Percentiles rank a stretch among this genome's conserved stretches.
These are phyloP conservation scores for Dryadula phaetusa DNA, from an alignment of 2,888 invertebrate species.

Conservation along the genomic window DNA sequence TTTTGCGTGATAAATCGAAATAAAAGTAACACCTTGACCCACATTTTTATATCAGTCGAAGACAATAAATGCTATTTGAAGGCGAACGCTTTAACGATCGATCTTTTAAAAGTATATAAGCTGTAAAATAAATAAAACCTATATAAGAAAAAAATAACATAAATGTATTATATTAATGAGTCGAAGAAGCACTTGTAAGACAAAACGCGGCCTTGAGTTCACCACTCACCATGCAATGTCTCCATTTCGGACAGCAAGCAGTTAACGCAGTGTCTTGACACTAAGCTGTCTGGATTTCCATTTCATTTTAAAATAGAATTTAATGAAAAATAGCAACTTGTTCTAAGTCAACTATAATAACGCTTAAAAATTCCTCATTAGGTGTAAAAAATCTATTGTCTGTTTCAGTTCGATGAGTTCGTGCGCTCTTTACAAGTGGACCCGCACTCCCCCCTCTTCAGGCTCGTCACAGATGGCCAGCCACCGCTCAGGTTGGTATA, in stretches of 20 bases:
- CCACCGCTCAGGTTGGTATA: conserved; percentile 83
- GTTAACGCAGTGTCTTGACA: too few species aligned
- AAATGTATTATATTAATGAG: too few species aligned
- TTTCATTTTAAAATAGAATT: background rate
- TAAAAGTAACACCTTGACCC: background rate
- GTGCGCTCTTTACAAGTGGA: conserved; percentile 88
- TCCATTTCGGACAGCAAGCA: too few species aligned
- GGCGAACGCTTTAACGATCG: too few species aligned
- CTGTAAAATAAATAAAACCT: too few species aligned
- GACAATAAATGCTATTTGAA: background rate
- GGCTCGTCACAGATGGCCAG: conserved; percentile 90
- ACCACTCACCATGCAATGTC: too few species aligned
- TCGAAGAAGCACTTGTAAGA: too few species aligned
- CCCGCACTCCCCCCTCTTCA: conserved; percentile 86
- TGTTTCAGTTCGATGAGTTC: conserved; percentile 91
- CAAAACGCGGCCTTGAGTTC: too few species aligned
- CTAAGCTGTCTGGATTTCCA: too few species aligned
- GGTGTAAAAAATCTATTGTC: conserved; percentile 31
- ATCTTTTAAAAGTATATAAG: too few species aligned
- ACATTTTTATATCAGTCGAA: background rate
- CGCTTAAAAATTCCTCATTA: conserved; percentile 5
- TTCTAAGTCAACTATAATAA: background rate
- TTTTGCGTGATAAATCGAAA: background rate
- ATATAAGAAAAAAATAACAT: too few species aligned
- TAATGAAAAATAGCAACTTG: background rate